A percentile compares a stretch with the other conserved stretches of the same genome.
These are phyloP conservation scores for Mechanitis mazaeus DNA, from an alignment of 2,888 invertebrate genomes.

Conservation along the genomic window DNA sequence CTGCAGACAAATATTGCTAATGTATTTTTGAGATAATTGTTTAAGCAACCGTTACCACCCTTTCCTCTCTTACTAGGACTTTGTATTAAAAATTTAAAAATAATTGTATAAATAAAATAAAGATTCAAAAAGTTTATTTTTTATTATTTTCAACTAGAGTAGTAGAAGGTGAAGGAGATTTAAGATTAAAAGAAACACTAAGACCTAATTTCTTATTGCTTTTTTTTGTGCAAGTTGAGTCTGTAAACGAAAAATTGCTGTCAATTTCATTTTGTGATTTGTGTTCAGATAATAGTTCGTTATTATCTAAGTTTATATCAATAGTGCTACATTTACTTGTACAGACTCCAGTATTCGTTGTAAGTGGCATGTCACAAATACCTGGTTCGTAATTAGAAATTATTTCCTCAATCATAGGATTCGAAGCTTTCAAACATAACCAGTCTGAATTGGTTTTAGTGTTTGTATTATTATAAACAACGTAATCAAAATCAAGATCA, in stretches of 20 bases:
- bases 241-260: neutral
- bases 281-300: neutral
- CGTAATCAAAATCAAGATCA: slow-evolving; percentile 23
- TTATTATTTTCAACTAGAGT: neutral
- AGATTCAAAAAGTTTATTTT: neutral
- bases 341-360: slow-evolving; percentile 1
- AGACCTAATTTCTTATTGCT: neutral
- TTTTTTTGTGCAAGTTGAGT: neutral
- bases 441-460: slow-evolving; percentile 6
- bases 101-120: neutral
- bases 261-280: neutral
- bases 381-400: neutral
- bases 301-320: too few relatives aligned
- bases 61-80: slow-evolving; percentile 35
- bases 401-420: slow-evolving; percentile 6
- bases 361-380: slow-evolving; percentile 1
- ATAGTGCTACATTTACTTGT: too few relatives aligned
- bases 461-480: slow-evolving; percentile 3
- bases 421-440: neutral
- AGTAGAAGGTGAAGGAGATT: neutral
- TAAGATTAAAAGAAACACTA: neutral
- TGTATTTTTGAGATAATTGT: slow-evolving; percentile 1
- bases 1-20: slow-evolving; percentile 35
- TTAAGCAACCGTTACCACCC: slow-evolving; percentile 30
- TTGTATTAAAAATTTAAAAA: slow-evolving; percentile 4